Evolutionary conservation across 2,888 invertebrate species (phyloP), one percentile per base, ranked within the genome.

Genomic region (Nysson spinosus): DNA sequence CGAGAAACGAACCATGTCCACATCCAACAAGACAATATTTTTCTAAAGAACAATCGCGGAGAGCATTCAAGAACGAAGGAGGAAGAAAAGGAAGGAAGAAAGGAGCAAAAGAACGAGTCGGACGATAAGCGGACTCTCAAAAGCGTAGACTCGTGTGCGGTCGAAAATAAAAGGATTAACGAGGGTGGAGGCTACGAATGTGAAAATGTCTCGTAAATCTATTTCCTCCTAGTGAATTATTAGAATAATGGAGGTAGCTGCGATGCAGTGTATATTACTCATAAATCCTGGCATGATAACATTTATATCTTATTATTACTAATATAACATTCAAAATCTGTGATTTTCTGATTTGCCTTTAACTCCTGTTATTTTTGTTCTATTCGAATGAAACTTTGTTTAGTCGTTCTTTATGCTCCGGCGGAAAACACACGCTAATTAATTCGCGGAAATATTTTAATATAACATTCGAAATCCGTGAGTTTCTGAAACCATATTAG

Each of bases 251-350:
- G 51, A 55, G 60, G 49, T 55, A 61, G 32, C 52, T 57, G 69
- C 69, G 66, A 70, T 69, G 57, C 66, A 34, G 55, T n/a, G n/a
- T 57, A 54, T 62, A 54, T 66, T 62, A 70, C 66, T 70, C 69
- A 58, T 71, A 71, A 71, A 69, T 71, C 70, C 67, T 44, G 70
- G 32, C 47, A 49, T 19, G n/a, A n/a, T n/a, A n/a, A n/a, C n/a
- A n/a, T n/a, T n/a, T n/a, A n/a, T n/a, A n/a, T n/a, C n/a, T n/a
- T n/a, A n/a, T n/a, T n/a, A n/a, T n/a, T n/a, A n/a, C n/a, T n/a
- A n/a, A n/a, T n/a, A n/a, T n/a, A n/a, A n/a, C n/a, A n/a, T n/a
- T n/a, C n/a, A n/a, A n/a, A n/a, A n/a, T n/a, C n/a, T n/a, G n/a
- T n/a, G n/a, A n/a, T n/a, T n/a, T n/a, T n/a, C n/a, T n/a, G n/a